Evolutionary conservation across 2,113 vertebrate genomes (phyloP).

Genomic region (Harpagus bidentatus): DNA sequence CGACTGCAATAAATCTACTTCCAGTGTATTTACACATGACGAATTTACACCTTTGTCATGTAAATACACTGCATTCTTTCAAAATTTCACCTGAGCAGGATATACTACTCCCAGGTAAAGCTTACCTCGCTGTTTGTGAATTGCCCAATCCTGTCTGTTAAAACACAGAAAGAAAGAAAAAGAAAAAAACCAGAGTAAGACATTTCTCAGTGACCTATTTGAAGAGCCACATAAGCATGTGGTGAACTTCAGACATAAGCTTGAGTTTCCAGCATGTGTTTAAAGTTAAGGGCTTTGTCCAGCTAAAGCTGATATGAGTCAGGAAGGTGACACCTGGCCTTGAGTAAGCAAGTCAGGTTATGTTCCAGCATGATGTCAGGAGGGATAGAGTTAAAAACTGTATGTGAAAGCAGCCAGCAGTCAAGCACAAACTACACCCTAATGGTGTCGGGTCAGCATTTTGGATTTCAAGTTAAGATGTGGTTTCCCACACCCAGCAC

Average conservation of each 20-base stretch:
- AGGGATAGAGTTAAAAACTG: slow-evolving; percentile 60
- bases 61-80: neutral
- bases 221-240: neutral
- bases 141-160: neutral
- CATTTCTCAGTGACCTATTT: neutral
- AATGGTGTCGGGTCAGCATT: slow-evolving; percentile 65
- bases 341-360: neutral
- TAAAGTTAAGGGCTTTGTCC: neutral
- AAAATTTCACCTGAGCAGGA: neutral
- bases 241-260: neutral
- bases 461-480: slow-evolving; percentile 41
- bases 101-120: neutral
- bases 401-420: neutral
- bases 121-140: neutral
- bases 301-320: neutral
- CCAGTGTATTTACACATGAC: neutral
- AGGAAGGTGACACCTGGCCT: neutral
- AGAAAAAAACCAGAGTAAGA: neutral
- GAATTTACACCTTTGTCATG: neutral
- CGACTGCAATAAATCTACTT: neutral
- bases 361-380: neutral
- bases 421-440: neutral
- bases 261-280: slow-evolving; percentile 14
- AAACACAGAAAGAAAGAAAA: neutral
- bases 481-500: slow-evolving; percentile 22